A percentile compares a stretch with the other conserved stretches of the same genome.
Evolutionary conservation across 2,888 invertebrate species (phyloP).

Genomic region (Bombyx huttoni): DNA sequence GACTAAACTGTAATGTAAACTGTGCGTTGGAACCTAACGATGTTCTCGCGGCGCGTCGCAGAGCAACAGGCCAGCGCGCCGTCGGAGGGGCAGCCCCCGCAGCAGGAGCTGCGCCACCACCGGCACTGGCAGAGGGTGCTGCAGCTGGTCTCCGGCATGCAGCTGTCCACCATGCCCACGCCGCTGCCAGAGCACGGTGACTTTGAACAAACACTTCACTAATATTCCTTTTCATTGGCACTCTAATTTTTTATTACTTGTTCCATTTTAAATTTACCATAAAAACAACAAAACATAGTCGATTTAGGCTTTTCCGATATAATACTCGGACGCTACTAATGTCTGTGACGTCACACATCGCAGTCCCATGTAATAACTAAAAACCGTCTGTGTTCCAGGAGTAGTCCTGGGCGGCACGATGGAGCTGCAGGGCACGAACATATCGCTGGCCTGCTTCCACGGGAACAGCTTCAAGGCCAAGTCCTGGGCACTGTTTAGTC

Average conservation of each 20-base stretch:
- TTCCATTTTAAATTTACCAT: too few relatives aligned
- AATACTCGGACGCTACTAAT: too few relatives aligned
- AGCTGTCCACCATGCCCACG: slow-evolving; percentile 80
- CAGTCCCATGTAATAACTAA: too few relatives aligned
- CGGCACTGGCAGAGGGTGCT: slow-evolving; percentile 96
- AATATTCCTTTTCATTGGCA: too few relatives aligned
- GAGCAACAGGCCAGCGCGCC: slow-evolving; percentile 10
- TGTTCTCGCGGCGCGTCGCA: neutral
- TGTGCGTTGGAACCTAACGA: too few relatives aligned
- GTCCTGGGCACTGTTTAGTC: slow-evolving; percentile 95
- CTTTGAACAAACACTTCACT: neutral
- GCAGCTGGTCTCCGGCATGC: slow-evolving; percentile 83
- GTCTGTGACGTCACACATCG: too few relatives aligned
- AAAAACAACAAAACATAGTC: too few relatives aligned
- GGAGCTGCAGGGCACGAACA: slow-evolving; percentile 90
- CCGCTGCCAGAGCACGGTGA: slow-evolving; percentile 75
- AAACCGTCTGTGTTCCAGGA: slow-evolving; percentile 46
- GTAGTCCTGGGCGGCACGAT: slow-evolving; percentile 90
- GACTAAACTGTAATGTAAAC: too few relatives aligned
- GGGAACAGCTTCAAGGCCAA: slow-evolving; percentile 97
- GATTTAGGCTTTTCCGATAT: too few relatives aligned
- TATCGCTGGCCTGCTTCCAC: slow-evolving; percentile 96
- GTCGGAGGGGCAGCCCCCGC: slow-evolving; percentile 10
- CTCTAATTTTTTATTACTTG: too few relatives aligned
- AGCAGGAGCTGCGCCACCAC: slow-evolving; percentile 81